Evolutionary conservation across 2,113 vertebrate species (phyloP).

Genomic region (Ictidomys tridecemlineatus): DNA sequence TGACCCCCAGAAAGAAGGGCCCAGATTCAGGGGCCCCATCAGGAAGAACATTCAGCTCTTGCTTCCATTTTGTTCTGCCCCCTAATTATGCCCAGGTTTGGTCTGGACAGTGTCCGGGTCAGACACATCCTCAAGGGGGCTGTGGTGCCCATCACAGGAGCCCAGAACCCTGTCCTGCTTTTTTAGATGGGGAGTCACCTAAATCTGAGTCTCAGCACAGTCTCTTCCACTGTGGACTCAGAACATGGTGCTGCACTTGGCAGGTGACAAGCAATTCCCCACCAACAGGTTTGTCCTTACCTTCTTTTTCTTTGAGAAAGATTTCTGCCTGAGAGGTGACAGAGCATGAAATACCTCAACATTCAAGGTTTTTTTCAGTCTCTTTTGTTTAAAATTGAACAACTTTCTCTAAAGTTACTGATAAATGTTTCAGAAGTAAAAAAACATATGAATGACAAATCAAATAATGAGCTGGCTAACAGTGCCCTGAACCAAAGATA

Average conservation of each 20-base stretch:
- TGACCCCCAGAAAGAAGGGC: too few species aligned
- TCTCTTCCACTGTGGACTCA: too few species aligned
- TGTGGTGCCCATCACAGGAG: neutral
- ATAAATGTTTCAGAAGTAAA: slow-evolving; percentile 31
- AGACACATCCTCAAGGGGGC: too few species aligned
- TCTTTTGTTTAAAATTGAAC: neutral
- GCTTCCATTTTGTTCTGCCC: fast-evolving
- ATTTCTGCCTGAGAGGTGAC: too few species aligned
- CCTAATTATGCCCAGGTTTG: neutral
- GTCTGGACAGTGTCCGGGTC: neutral
- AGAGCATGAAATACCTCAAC: neutral
- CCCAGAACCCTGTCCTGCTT: neutral
- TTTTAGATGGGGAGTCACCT: too few species aligned
- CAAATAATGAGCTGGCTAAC: neutral
- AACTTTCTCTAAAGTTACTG: neutral
- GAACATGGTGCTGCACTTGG: too few species aligned
- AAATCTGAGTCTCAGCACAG: too few species aligned
- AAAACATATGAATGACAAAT: neutral
- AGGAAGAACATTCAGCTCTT: fast-evolving
- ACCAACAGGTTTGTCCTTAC: too few species aligned
- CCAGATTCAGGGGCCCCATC: too few species aligned
- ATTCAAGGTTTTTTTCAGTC: neutral
- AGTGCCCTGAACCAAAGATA: neutral
- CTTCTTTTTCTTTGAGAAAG: too few species aligned
- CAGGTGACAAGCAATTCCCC: too few species aligned